Base-by-base conservation (phyloP, 2,113 vertebrate genomes). In the Antennarius striatus region DNA sequence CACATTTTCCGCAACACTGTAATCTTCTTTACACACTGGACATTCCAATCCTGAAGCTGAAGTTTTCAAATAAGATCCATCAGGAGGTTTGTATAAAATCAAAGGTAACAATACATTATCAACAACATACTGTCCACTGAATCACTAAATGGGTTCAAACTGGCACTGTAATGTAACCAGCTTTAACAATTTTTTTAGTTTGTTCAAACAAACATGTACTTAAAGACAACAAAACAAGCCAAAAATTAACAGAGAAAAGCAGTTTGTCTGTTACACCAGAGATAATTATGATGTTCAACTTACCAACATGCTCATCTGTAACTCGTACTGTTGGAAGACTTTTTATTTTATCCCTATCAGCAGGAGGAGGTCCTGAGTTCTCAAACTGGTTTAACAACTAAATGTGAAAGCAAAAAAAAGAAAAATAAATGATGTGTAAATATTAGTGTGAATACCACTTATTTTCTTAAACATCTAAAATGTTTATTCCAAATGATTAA, bases 361-460 rank as follows among this genome's bases (percentile, higher is more conserved):
- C 98, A 54, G 98, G 98, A 0, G 97, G 98, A 0, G 98, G 98
- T 16, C 98, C 98, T 0, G 98, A 98, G 90, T 97, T 99, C 91
- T 98, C 98, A 94, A 99, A 99, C 82, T 98, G 98, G 91, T 99
- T 98, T 92, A 99, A 93, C 87, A 99, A 94, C 98, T 99, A 54
- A 36, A 73, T 7, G 42, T 6, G 6, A 17, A 28, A 17, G 3
- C 3, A 55, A 63, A 42, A 46, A 10, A n/a, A 10, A 50, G 42
- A 3, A 1, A 63, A 56, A 45, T n/a, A 39, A 4, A 58, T 30
- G 7, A 4, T 48, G 5, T 15, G 13, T 57, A 6, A 2, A 7
- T 32, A 13, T 55, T 39, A 13, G 9, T 40, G 30, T 15, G n/a
- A 17, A 3, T 0, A 7, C 9, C 39, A 10, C 10, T 30, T 39